Conservation (phyloP, 2,113 vertebrate species). For the Crotalus horridus region DNA sequence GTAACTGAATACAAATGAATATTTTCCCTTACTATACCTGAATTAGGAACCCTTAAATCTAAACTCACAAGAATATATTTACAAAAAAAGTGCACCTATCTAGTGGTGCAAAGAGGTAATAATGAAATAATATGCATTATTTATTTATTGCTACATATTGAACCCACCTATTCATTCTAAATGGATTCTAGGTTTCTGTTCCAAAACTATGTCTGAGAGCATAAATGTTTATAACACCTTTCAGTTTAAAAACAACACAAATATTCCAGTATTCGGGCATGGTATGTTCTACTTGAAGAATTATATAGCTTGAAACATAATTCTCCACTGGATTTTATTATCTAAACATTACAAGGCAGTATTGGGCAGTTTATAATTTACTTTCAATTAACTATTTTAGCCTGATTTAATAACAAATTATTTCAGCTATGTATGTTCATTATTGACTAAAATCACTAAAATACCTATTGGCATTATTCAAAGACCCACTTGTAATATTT, state of each 20-base stretch:
- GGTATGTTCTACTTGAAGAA: background rate
- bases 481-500: background rate
- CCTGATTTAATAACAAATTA: background rate
- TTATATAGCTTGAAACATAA: background rate
- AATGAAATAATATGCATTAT: background rate
- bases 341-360: background rate
- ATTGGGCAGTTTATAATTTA: background rate
- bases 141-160: background rate
- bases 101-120: background rate
- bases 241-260: background rate
- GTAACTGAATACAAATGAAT: background rate
- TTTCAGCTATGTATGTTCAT: background rate
- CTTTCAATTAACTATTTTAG: background rate
- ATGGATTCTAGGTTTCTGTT: background rate
- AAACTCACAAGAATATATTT: background rate
- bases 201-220: background rate
- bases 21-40: background rate
- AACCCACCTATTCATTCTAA: background rate
- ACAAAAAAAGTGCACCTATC: background rate
- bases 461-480: background rate
- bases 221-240: background rate
- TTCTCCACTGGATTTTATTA: background rate
- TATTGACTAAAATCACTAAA: background rate
- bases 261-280: background rate
- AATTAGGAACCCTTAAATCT: background rate